These are phyloP conservation scores for Acanthochromis polyacanthus DNA, from an alignment of 2,113 vertebrate genomes.

Conservation along the genomic window DNA sequence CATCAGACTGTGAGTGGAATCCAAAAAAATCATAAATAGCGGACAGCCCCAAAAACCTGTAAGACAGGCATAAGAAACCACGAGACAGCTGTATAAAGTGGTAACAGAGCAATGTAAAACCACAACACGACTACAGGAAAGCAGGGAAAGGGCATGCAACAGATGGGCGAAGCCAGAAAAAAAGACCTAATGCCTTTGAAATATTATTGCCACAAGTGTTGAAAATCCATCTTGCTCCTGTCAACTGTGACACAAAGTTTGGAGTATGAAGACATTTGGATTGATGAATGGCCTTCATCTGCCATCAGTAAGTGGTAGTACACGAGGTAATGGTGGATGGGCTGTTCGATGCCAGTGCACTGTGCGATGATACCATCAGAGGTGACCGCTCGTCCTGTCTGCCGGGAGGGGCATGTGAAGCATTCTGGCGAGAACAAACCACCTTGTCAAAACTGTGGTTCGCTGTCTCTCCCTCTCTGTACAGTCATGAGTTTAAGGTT, in stretches of 20 bases:
- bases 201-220: conserved; percentile 29
- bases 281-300: conserved; percentile 60
- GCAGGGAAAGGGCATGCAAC: conserved; percentile 13
- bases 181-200: conserved; percentile 9
- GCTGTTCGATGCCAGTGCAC: conserved; percentile 24
- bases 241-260: conserved; percentile 54
- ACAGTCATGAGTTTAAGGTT: conserved; percentile 75
- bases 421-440: conserved; percentile 50
- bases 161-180: conserved; percentile 7
- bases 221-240: conserved; percentile 50
- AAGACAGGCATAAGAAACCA: not conserved
- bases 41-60: not conserved
- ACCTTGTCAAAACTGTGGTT: conserved; percentile 55
- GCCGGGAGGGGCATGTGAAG: conserved; percentile 24
- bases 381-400: conserved; percentile 38
- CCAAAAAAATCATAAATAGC: too few relatives aligned
- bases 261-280: conserved; percentile 49
- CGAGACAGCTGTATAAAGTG: not conserved
- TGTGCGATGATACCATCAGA: conserved; percentile 53
- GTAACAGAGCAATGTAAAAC: not conserved
- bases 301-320: conserved; percentile 42
- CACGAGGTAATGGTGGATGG: conserved; percentile 46
- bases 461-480: conserved; percentile 31
- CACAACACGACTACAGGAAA: not conserved
- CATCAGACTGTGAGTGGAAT: not conserved